Evolutionary conservation across 2,797 vertebrate species (phyloP), one percentile per base, ranked within the genome.

Genomic region (Pangasius larnaudii): DNA sequence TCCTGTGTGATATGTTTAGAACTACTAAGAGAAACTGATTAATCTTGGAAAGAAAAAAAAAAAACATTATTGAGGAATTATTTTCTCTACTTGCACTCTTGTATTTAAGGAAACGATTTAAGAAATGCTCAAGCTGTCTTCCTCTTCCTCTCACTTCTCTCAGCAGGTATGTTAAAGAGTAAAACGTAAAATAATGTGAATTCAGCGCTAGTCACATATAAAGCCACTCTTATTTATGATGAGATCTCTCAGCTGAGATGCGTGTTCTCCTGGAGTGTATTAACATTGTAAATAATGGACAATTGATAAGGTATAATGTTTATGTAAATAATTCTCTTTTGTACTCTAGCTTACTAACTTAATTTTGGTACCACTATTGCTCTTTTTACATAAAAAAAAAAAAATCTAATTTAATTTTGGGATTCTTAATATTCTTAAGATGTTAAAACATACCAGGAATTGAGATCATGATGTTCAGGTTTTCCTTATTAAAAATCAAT

Each of bases 311-410:
- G 46, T 92, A 93, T 91, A 90, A 91, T 95, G 94, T 94, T 93
- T 88, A 92, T 94, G 87, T 93, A 94, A 95, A 93, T 94, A 93
- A 95, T 94, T 95, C 93, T 95, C 95, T 95, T 96, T 96, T 95
- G 91, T 96, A 95, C 94, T 89, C 90, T 95, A 95, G 94, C 91
- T 84, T 59, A 95, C 95, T 96, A 96, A 96, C 94, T 96, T 96
- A 95, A 96, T 94, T 95, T 90, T 92, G 80, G 91, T 89, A 84
- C 93, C 88, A 91, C 81, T 92, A 89, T 94, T 94, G 91, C 90
- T 91, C 90, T 92, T 94, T 82, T 93, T 92, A 93, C 86, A 84
- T 93, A 92, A 92, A 92, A 88, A 85, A 67, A 67, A 27, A 84
- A 59, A 71, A 16, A 65, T 63, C n/a, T 71, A n/a, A 78, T 27